Base-by-base conservation (phyloP, 1,140 invertebrate genomes). In the Drosophila takahashii region DNA sequence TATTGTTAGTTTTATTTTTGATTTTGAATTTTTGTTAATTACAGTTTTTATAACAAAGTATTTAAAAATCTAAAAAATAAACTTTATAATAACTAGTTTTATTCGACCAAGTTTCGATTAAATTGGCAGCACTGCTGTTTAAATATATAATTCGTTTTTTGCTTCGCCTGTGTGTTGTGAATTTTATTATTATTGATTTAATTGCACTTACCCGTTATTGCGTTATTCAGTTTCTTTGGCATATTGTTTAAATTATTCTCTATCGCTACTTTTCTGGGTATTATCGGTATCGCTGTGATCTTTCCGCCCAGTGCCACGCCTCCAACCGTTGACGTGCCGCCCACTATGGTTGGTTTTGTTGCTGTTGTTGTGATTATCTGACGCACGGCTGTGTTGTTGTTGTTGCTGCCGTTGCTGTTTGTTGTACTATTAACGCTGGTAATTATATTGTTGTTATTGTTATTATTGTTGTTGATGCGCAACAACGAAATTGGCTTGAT, bases 221-320 rank as follows among this genome's bases (percentile, higher is more conserved):
- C 39, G 16, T 77, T 62, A 59, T 71, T 78, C 51, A 90, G 41
- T 90, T 90, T 89, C 84, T 89, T 89, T 84, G 84, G 80, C 84
- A 89, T 89, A 48, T 67, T 87, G 79, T 51, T 89, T 18, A 58
- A 53, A 48, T 18, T 83, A 48, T 79, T 89, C 41, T 89, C 79
- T 42, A 72, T 22, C 6, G 59, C 62, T 29, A 86, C 45, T 76
- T 89, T 89, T 13, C 76, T 73, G 54, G 64, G 56, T 42, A 72
- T 61, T 66, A 60, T 60, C 42, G 66, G 50, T 59, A 73, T 59
- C 62, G 70, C 52, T n/a, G 72, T 77, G 32, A 77, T 54, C 56
- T 76, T 77, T 48, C 45, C 71, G 37, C 72, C 72, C 66, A 59
- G 37, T 3, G 37, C 13, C 34, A 69, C 69, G 48, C 47, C 53